phyloP scores from a whole-genome alignment of 2,113 vertebrate genomes.

The Vulpes ferrilata region DNA sequence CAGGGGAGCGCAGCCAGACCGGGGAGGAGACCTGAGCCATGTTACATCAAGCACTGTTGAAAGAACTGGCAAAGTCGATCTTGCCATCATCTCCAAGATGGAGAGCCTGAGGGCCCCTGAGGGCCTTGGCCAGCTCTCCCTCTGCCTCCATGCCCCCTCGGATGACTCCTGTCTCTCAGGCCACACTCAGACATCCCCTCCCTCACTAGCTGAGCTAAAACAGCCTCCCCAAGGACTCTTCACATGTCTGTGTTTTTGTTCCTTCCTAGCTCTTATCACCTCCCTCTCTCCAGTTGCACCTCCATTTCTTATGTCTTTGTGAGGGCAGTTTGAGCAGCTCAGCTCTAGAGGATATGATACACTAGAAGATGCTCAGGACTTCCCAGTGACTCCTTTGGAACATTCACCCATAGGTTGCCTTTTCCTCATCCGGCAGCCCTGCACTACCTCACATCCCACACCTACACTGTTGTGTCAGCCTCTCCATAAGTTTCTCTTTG shows the following conservation, averaged over 20 bases:
- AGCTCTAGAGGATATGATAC: neutral
- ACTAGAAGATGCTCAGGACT: neutral
- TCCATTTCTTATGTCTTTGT: neutral
- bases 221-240: too few relatives aligned
- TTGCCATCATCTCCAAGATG: neutral
- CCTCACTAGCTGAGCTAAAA: neutral
- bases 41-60: neutral
- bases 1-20: neutral
- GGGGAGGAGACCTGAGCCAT: neutral
- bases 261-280: neutral
- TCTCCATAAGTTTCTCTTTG: neutral
- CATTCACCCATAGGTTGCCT: neutral
- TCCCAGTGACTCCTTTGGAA: neutral
- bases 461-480: neutral
- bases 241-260: accelerated
- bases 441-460: neutral
- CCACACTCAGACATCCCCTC: neutral
- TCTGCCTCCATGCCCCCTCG: accelerated
- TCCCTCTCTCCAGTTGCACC: neutral
- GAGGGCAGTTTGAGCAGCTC: neutral
- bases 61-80: neutral
- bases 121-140: neutral
- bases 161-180: neutral
- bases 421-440: neutral
- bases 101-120: accelerated